phyloP scores from a whole-genome alignment of 2,888 invertebrate genomes.

The Protodeltote pygarga region DNA sequence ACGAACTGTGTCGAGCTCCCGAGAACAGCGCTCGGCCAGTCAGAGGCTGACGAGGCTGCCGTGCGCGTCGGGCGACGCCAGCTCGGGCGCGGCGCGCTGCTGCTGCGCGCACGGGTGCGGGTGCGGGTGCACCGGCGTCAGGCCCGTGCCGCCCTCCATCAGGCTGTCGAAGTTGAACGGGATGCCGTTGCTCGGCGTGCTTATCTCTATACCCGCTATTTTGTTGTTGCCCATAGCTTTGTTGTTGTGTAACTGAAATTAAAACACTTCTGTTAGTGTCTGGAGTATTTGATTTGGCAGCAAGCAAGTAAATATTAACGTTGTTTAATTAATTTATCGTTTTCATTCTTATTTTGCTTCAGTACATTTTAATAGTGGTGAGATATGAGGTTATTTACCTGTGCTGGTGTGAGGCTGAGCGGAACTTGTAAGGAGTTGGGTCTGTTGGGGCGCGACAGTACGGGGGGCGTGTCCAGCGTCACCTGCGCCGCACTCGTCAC shows the following conservation, averaged over 20 bases:
- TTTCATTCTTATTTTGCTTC: not conserved
- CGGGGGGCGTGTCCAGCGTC: conserved; percentile 74
- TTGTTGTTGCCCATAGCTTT: conserved; percentile 85
- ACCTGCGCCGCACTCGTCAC: conserved; percentile 60
- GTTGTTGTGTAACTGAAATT: conserved; percentile 79
- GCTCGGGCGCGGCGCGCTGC: conserved; percentile 90
- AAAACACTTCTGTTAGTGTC: conserved; percentile 17
- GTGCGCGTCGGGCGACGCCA: conserved; percentile 91
- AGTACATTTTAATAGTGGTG: not conserved
- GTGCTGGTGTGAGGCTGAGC: conserved; percentile 84
- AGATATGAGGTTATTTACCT: conserved; percentile 58
- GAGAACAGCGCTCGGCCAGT: conserved; percentile 62
- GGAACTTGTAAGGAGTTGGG: conserved; percentile 92
- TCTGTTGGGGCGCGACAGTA: conserved; percentile 85
- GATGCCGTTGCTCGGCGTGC: conserved; percentile 95
- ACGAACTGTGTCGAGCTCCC: conserved; percentile 62
- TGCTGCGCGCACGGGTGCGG: conserved; percentile 93
- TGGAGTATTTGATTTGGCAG: not conserved
- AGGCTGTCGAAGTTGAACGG: conserved; percentile 96
- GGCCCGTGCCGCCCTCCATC: conserved; percentile 97
- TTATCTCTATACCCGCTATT: conserved; percentile 93
- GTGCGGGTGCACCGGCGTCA: conserved; percentile 92
- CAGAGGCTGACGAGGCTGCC: conserved; percentile 94
- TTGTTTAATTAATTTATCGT: too few species aligned
- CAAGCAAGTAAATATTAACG: too few species aligned